Percentiles rank a stretch among this genome's conserved stretches.
Evolutionary conservation across 2,113 vertebrate genomes (phyloP).

Genomic region (Ancistrus triradiatus): DNA sequence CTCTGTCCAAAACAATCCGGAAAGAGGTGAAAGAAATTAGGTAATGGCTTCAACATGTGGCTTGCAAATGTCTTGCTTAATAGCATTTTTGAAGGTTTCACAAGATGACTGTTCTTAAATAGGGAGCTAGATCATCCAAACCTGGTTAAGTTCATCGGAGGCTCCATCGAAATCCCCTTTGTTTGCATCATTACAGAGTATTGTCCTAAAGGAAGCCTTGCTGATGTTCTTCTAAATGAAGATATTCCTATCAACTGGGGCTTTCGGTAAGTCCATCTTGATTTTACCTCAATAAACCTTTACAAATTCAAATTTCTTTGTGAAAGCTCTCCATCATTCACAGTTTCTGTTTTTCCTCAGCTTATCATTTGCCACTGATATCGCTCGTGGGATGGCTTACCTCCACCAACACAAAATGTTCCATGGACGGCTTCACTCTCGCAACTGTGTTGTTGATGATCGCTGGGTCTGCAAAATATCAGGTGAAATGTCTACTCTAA

Average conservation of each 20-base stretch:
- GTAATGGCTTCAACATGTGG: too few relatives aligned
- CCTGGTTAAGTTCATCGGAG: constrained; percentile 71
- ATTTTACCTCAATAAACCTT: background rate
- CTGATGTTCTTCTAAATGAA: constrained; percentile 68
- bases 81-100: background rate
- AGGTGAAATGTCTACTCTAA: constrained; percentile 48
- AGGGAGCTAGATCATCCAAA: constrained; percentile 74
- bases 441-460: constrained; percentile 70
- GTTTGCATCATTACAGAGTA: constrained; percentile 70
- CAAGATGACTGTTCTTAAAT: background rate
- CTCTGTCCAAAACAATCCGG: constrained; percentile 66
- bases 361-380: constrained; percentile 71
- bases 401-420: constrained; percentile 71
- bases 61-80: background rate
- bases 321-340: background rate
- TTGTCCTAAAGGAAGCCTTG: constrained; percentile 73
- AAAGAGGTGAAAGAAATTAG: constrained; percentile 74
- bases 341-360: constrained; percentile 41
- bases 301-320: background rate
- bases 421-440: constrained; percentile 69
- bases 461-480: constrained; percentile 75
- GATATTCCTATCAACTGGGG: constrained; percentile 73
- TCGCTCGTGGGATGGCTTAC: constrained; percentile 67
- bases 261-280: constrained; percentile 59
- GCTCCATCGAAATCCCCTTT: constrained; percentile 64